Conservation (phyloP, 2,888 invertebrate species). For the Laothoe populi region DNA sequence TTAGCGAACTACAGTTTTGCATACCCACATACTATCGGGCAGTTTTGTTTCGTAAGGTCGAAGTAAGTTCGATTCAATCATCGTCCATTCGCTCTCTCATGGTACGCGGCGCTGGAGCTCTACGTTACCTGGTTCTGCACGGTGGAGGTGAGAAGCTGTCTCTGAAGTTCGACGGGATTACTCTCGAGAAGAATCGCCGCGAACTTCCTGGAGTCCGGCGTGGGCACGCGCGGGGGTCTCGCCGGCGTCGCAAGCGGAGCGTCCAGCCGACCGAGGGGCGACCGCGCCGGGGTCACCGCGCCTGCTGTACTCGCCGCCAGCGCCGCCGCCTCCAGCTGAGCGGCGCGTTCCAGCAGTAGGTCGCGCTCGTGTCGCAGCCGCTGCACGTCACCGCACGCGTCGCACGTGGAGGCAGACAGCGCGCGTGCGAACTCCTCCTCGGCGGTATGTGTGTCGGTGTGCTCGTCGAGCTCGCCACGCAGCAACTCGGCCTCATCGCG, state of each 20-base stretch:
- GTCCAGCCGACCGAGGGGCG: constrained; percentile 89
- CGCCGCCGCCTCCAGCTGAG: constrained; percentile 76
- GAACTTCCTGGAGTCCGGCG: constrained; percentile 90
- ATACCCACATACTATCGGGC: background rate
- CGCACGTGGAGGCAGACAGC: constrained; percentile 44
- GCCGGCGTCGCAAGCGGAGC: constrained; percentile 87
- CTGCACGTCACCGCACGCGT: constrained; percentile 78
- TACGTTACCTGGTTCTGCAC: constrained; percentile 92
- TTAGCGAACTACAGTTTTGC: constrained; percentile 9
- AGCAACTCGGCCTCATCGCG: constrained; percentile 89
- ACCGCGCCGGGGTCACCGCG: constrained; percentile 62
- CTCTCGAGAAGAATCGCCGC: constrained; percentile 93
- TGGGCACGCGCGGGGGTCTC: constrained; percentile 86
- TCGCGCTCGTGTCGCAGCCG: constrained; percentile 87
- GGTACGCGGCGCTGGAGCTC: background rate
- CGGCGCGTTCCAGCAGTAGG: constrained; percentile 89
- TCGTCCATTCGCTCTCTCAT: background rate
- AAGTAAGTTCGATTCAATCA: background rate
- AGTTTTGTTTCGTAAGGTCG: background rate
- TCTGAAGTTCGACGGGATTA: constrained; percentile 92
- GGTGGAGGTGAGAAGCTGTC: constrained; percentile 92
- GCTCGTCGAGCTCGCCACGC: constrained; percentile 78
- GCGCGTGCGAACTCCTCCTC: constrained; percentile 86
- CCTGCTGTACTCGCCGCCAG: constrained; percentile 50
- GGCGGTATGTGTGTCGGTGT: constrained; percentile 78